Evolutionary conservation across 2,888 invertebrate genomes (phyloP), one percentile per base, ranked within the genome.

Genomic region (Patella depressa): DNA sequence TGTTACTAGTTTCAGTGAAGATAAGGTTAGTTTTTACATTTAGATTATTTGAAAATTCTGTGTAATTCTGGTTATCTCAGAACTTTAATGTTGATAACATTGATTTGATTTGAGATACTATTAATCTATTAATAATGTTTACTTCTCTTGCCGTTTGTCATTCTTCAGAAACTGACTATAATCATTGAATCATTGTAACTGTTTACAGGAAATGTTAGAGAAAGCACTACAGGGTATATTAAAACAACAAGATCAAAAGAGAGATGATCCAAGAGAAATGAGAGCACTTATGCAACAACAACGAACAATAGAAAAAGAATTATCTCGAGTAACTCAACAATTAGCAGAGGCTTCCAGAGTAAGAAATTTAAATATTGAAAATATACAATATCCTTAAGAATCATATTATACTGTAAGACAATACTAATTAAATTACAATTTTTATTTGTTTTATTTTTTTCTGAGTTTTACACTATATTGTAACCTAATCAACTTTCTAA

Each of bases 311-410:
- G 95, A 96, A 91, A 94, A 95, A 79, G 97, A 97, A 91, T 92
- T 97, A 82, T 95, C 95, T 83, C 93, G 96, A 79, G 96, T 97
- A 78, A 95, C 96, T 91, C 94, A 95, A 81, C 94, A 97, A 93
- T 92, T 97, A 88, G 96, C 97, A 83, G 95, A 96, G 93, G 96
- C 97, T 93, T 97, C 97, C 88, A 96, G 96, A 95, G 96, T 96
- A 94, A 93, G 93, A 70, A 29, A 15, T 71, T 14, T 55, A 29
- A 7, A 45, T 45, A 45, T 45, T 45, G 7, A 45, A 45, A 45
- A 9, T 45, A 45, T 45, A 45, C 45, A 45, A 45, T 45, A 45
- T 45, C 45, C 45, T 45, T 45, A 45, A 45, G 45, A 45, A 45
- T 45, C 45, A 45, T 9, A 45, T 45, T 7, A 45, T 5, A 9